phyloP scores from a whole-genome alignment of 2,113 vertebrate genomes.

The Prinia subflava region DNA sequence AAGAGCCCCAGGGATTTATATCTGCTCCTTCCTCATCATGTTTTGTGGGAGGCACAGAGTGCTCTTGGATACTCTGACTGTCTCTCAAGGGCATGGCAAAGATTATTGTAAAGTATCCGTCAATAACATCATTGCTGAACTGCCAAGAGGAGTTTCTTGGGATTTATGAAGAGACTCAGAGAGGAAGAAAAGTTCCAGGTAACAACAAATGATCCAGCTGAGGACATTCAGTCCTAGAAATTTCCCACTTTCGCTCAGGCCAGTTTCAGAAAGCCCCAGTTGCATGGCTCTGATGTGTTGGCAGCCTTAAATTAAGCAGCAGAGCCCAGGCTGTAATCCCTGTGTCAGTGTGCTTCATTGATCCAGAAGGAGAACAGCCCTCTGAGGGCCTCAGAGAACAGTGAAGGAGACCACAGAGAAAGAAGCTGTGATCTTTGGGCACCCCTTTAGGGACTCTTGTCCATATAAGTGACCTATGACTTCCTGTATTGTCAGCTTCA shows the following conservation, averaged over 20 bases:
- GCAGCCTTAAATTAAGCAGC: background rate
- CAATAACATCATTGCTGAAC: background rate
- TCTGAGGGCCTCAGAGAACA: background rate
- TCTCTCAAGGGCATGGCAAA: background rate
- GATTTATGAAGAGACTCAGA: background rate
- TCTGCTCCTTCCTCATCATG: background rate
- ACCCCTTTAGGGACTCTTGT: background rate
- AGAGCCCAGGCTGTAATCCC: background rate
- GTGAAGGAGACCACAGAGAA: background rate
- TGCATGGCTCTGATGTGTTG: rapidly evolving
- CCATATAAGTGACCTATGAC: background rate
- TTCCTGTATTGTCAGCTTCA: background rate
- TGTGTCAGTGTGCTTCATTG: background rate
- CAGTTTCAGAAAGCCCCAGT: background rate
- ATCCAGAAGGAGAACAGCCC: background rate
- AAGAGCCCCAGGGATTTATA: background rate
- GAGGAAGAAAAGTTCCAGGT: background rate
- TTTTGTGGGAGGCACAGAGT: background rate
- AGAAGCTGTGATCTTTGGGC: background rate
- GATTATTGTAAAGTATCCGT: background rate
- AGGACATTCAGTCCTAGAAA: background rate
- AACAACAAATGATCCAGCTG: background rate
- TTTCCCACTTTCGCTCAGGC: background rate
- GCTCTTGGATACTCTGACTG: background rate
- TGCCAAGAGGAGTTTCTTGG: background rate